Percentiles rank a stretch among this genome's conserved stretches.
Evolutionary conservation across 1,140 invertebrate species (phyloP).

Genomic region (Leptestheria dahalacensis): DNA sequence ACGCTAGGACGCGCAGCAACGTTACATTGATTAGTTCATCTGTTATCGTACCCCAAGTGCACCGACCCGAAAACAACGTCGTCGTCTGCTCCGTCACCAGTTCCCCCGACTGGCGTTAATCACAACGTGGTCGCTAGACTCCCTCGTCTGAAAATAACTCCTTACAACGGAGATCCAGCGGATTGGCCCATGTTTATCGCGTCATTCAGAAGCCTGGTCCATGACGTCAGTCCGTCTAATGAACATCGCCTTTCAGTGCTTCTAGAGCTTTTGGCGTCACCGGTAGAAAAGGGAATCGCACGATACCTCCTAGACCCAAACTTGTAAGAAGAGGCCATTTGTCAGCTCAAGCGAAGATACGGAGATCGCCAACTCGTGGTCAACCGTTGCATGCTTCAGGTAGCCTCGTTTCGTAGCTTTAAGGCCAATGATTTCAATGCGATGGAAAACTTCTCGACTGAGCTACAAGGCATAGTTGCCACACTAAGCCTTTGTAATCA

Average conservation of each 20-base stretch:
- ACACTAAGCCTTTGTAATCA: neutral
- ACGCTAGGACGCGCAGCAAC: too few relatives aligned
- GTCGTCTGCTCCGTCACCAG: neutral
- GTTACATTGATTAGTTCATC: too few relatives aligned
- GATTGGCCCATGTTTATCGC: conserved; percentile 10
- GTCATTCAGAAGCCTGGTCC: conserved; percentile 1
- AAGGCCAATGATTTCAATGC: neutral
- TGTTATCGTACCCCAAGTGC: neutral
- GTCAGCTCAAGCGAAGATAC: neutral
- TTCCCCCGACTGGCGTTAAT: neutral
- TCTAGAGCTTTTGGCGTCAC: neutral
- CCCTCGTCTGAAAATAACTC: neutral
- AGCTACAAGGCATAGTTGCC: neutral
- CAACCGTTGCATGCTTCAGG: neutral
- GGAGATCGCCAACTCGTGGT: neutral
- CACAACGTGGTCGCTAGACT: neutral
- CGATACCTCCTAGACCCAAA: neutral
- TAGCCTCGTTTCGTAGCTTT: neutral
- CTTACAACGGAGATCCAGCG: conserved; percentile 1
- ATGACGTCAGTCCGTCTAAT: neutral
- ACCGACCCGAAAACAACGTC: neutral
- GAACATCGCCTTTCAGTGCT: neutral
- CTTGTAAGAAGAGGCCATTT: neutral
- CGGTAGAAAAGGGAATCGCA: neutral
- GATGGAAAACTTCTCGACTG: neutral